phyloP scores from a whole-genome alignment of 1,140 invertebrate species.

The Calliphora vicina region DNA sequence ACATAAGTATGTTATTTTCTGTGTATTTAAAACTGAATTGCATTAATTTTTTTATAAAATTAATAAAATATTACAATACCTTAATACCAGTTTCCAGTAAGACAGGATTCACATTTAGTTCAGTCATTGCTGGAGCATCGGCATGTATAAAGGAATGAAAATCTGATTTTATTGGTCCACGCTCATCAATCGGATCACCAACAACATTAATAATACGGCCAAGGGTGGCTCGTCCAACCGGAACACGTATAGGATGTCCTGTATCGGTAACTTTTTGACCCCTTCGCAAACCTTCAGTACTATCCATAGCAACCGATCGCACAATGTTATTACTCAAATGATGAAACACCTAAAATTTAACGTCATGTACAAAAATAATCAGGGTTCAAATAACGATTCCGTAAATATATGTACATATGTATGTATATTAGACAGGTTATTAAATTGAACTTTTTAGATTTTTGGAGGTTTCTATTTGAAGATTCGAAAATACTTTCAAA shows the following conservation, averaged over 20 bases:
- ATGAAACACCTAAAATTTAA: slow-evolving; percentile 73
- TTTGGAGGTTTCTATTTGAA: no score
- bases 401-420: no score
- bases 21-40: no score
- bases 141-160: slow-evolving; percentile 94
- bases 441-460: no score
- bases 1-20: no score
- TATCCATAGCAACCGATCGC: slow-evolving; percentile 88
- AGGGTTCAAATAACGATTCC: neutral
- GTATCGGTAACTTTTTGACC: slow-evolving; percentile 79
- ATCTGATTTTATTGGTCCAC: slow-evolving; percentile 90
- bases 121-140: slow-evolving; percentile 94
- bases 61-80: slow-evolving; percentile 71
- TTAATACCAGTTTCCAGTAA: slow-evolving; percentile 98
- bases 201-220: slow-evolving; percentile 89
- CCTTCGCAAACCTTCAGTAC: slow-evolving; percentile 82
- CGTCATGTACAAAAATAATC: neutral
- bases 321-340: slow-evolving; percentile 87
- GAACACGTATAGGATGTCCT: slow-evolving; percentile 81
- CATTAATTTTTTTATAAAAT: no score
- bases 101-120: slow-evolving; percentile 96
- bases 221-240: slow-evolving; percentile 81
- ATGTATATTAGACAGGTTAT: no score
- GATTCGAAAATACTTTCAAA: no score
- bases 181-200: slow-evolving; percentile 97